phyloP scores from a whole-genome alignment of 1,140 invertebrate species.

The Lasioglossum albipes region DNA sequence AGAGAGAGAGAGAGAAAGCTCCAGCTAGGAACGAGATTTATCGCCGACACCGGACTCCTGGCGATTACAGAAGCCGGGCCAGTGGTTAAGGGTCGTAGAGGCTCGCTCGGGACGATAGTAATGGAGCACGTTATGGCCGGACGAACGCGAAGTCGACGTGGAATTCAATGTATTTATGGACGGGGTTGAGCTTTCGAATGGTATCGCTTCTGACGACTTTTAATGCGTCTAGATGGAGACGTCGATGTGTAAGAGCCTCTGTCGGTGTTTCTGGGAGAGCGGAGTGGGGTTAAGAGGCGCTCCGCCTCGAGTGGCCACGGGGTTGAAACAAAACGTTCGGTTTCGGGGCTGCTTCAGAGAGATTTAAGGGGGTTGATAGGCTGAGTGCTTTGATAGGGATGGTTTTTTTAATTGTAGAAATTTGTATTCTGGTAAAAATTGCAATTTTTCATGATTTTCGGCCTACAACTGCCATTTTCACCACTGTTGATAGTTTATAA shows the following conservation, averaged over 20 bases:
- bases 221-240: background rate
- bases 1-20: background rate
- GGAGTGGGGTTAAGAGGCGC: background rate
- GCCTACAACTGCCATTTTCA: no score
- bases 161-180: conserved; percentile 19
- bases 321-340: background rate
- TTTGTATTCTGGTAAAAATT: no score
- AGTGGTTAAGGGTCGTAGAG: background rate
- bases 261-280: conserved; percentile 10
- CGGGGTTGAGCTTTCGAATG: background rate
- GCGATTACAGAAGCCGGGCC: background rate
- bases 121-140: background rate
- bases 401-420: no score
- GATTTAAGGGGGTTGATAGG: background rate
- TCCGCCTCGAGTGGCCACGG: background rate
- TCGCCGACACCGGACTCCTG: background rate
- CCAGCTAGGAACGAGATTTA: conserved; percentile 10
- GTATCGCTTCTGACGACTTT: conserved; percentile 20
- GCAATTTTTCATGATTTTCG: no score
- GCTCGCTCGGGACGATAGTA: background rate
- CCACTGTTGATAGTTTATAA: no score
- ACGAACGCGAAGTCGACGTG: conserved; percentile 2
- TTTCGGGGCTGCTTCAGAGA: background rate
- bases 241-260: background rate
- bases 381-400: background rate